These are phyloP conservation scores for Montipora cactus DNA, from an alignment of 64 coral and sea anemone genomes.

Conservation along the genomic window DNA sequence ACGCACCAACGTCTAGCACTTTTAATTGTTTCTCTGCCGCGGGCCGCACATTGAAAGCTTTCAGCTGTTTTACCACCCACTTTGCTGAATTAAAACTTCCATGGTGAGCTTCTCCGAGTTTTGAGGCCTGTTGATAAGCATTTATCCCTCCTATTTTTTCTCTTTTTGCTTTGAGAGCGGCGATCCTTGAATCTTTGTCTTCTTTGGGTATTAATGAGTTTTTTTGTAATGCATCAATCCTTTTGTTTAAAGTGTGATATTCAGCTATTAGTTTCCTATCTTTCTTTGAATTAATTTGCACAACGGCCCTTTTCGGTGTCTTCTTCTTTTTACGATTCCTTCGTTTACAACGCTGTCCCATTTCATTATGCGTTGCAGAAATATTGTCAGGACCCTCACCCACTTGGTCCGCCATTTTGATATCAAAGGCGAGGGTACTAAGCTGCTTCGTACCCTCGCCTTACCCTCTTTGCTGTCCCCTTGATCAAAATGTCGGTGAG, in stretches of 20 bases:
- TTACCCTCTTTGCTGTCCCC: conserved; percentile 67
- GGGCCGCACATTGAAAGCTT: conserved; percentile 6
- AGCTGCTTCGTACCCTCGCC: conserved; percentile 8
- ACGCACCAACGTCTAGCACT: conserved; percentile 65
- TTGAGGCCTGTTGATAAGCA: conserved; percentile 76
- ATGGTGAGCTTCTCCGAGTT: conserved; percentile 63
- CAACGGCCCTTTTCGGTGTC: conserved; percentile 44
- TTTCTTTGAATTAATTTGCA: conserved; percentile 41
- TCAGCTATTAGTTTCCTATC: conserved; percentile 62
- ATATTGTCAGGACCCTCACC: neutral
- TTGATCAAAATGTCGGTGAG: conserved; percentile 71
- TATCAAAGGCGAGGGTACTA: conserved; percentile 43
- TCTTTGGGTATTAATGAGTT: neutral
- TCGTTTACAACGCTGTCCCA: neutral
- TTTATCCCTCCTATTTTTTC: conserved; percentile 71
- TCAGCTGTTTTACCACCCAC: conserved; percentile 68
- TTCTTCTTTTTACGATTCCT: conserved; percentile 38
- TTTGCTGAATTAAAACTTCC: conserved; percentile 75
- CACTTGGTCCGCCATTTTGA: conserved; percentile 63
- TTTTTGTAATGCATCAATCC: conserved; percentile 39
- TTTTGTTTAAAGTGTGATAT: conserved; percentile 66
- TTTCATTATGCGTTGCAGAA: neutral
- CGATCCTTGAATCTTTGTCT: conserved; percentile 6
- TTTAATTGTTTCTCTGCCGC: neutral
- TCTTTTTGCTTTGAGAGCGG: conserved; percentile 25